Base-by-base conservation (phyloP, 1,140 invertebrate species). In the Leguminivora glycinivorella region DNA sequence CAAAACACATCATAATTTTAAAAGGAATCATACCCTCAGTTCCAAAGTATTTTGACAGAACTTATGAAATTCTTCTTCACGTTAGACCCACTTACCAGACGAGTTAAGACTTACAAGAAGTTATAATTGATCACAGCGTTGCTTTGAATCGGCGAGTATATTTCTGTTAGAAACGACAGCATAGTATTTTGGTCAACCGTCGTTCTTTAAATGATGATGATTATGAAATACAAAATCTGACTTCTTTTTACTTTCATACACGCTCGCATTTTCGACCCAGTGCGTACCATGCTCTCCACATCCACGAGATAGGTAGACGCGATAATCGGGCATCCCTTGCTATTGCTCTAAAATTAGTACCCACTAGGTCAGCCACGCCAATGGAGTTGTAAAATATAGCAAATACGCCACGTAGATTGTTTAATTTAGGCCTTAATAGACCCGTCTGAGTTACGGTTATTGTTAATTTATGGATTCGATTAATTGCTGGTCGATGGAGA, bases 331-430 rank as follows among this genome's bases (percentile, higher is more conserved):
- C 10, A 67, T 67, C 66, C 66, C 66, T 43, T 67, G 66, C 43
- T 67, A 67, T 67, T 67, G 66, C 17, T 43, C 31, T 40, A 17
- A 67, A 67, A 67, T 67, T 67, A 67, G 66, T 67, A 24, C 0
- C 4, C 14, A 63, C 25, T 63, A 2, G 58, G 58, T 63, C 58
- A 63, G 26, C 58, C n/a, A 63, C 58, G 58, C 26, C 58, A 25
- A 63, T 63, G 58, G 58, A 63, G 58, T 17, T 63, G 58, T 63
- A 52, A 52, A 22, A 52, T 52, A 63, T 63, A 63, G 58, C 58
- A 63, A 63, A 63, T 29, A 63, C 58, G 58, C 31, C 58, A 63
- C n/a, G 58, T 63, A 63, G 58, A 63, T 63, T 63, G 26, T 63
- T 63, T 63, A 63, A 63, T 63, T 63, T 63, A 63, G 26, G 14